Evolutionary conservation across 2,113 vertebrate species (phyloP).

Genomic region (Polypterus senegalus): DNA sequence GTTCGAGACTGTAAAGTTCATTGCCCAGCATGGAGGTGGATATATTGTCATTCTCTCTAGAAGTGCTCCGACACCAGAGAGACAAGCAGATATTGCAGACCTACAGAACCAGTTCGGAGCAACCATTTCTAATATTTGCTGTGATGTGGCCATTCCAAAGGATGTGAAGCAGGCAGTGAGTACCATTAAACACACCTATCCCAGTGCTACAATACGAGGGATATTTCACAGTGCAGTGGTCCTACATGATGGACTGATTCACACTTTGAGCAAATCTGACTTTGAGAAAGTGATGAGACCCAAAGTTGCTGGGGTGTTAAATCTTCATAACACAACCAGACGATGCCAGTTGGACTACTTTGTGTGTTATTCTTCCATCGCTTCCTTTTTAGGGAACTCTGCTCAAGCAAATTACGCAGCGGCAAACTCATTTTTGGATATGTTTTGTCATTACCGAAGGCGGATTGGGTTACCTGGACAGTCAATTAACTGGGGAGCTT

Average conservation of each 20-base stretch:
- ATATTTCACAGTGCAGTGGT: slow-evolving; percentile 72
- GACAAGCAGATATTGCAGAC: slow-evolving; percentile 42
- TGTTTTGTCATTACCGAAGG: slow-evolving; percentile 64
- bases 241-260: slow-evolving; percentile 52
- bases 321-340: slow-evolving; percentile 61
- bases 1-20: slow-evolving; percentile 71
- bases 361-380: slow-evolving; percentile 71
- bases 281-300: slow-evolving; percentile 62
- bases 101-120: slow-evolving; percentile 37
- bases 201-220: slow-evolving; percentile 51
- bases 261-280: slow-evolving; percentile 45
- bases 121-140: slow-evolving; percentile 42
- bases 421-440: slow-evolving; percentile 71
- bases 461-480: slow-evolving; percentile 63
- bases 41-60: slow-evolving; percentile 59
- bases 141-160: slow-evolving; percentile 41
- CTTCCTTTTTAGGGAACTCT: slow-evolving; percentile 67
- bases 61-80: slow-evolving; percentile 35
- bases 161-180: slow-evolving; percentile 50
- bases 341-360: slow-evolving; percentile 63
- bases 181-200: slow-evolving; percentile 39
- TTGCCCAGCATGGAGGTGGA: slow-evolving; percentile 53
- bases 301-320: slow-evolving; percentile 63
- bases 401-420: slow-evolving; percentile 72
- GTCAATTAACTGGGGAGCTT: slow-evolving; percentile 71